Evolutionary conservation across 2,888 invertebrate species (phyloP).

Genomic region (Apotomis capreana): DNA sequence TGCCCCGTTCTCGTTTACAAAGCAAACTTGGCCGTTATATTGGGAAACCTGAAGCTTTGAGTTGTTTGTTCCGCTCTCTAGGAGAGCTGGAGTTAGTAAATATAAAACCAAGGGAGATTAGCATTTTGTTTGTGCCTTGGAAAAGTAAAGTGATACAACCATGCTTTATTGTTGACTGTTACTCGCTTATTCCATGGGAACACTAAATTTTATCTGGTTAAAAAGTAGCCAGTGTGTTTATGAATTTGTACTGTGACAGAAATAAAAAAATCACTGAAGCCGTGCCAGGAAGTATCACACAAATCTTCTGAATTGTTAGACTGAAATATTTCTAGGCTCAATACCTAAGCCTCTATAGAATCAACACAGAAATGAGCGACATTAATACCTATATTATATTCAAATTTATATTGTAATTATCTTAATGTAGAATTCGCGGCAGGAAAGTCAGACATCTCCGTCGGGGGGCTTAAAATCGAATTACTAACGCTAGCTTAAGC

Average conservation of each 20-base stretch:
- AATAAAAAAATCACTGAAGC: too few relatives aligned
- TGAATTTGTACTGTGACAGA: too few relatives aligned
- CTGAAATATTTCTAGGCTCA: neutral
- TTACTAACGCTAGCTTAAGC: conserved; percentile 62
- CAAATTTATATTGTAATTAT: neutral
- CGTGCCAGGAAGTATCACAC: too few relatives aligned
- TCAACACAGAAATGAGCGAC: neutral
- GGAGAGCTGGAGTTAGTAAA: conserved; percentile 4
- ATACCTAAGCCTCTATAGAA: neutral
- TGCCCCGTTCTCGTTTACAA: conserved; percentile 26
- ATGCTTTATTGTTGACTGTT: too few relatives aligned
- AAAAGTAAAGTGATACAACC: too few relatives aligned
- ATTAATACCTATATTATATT: neutral
- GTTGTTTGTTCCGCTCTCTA: conserved; percentile 1
- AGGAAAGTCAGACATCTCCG: conserved; percentile 24
- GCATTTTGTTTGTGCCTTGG: neutral
- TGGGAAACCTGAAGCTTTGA: conserved; percentile 15
- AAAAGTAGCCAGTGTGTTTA: too few relatives aligned
- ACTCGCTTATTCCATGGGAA: too few relatives aligned
- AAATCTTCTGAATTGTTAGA: neutral
- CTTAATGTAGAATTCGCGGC: neutral
- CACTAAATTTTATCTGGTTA: too few relatives aligned
- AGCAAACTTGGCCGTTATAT: conserved; percentile 33
- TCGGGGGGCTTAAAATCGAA: conserved; percentile 57
- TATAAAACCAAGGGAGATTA: neutral